Percentiles rank a stretch among this genome's conserved stretches.
These are phyloP conservation scores for Seriola rivoliana DNA, from an alignment of 2,113 vertebrate species.

Conservation along the genomic window DNA sequence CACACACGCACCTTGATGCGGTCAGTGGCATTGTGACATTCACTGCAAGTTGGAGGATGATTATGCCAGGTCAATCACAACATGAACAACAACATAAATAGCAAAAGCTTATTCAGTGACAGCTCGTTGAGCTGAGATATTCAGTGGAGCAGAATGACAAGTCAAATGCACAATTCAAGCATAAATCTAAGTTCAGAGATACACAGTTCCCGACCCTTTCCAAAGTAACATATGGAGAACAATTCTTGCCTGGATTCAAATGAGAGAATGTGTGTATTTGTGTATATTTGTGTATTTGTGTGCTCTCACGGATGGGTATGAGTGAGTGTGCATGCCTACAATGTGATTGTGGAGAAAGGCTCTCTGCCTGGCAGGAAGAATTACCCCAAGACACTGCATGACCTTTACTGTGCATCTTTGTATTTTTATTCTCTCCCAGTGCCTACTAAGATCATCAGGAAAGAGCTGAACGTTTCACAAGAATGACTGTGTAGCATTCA, in stretches of 20 bases:
- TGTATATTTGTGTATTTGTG: neutral
- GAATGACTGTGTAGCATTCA: conserved; percentile 16
- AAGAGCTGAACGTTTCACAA: conserved; percentile 22
- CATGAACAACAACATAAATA: conserved; percentile 27
- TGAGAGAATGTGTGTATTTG: neutral
- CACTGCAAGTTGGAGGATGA: conserved; percentile 81
- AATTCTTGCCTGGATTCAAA: conserved; percentile 24
- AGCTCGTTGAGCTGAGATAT: conserved; percentile 38
- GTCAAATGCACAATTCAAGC: conserved; percentile 31
- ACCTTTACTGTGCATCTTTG: conserved; percentile 53
- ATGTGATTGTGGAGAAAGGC: neutral
- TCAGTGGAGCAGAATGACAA: conserved; percentile 44
- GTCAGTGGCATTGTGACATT: conserved; percentile 98
- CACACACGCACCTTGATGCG: conserved; percentile 98
- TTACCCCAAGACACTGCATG: conserved; percentile 35
- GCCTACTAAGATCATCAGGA: conserved; percentile 24
- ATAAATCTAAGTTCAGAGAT: conserved; percentile 25
- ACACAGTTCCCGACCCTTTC: conserved; percentile 5
- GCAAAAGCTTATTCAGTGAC: conserved; percentile 31
- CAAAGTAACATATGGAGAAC: conserved; percentile 6
- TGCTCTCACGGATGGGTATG: neutral
- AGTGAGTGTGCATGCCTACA: neutral
- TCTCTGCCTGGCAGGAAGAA: conserved; percentile 20
- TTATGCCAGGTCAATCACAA: conserved; percentile 32
- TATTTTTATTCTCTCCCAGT: neutral